phyloP scores from a whole-genome alignment of 2,888 invertebrate genomes.

The Galerucella pusilla region DNA sequence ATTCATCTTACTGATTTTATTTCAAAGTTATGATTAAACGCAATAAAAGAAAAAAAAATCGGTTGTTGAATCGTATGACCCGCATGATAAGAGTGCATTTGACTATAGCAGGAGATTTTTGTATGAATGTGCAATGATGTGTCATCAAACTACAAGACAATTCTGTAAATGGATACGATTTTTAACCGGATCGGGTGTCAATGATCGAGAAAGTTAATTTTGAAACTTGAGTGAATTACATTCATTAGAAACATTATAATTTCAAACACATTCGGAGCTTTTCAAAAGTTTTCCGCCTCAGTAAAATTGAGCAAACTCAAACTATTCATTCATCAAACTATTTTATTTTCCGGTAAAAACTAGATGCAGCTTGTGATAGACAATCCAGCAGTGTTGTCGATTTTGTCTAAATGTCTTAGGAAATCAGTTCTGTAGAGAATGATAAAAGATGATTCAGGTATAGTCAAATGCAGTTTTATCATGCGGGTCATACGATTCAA shows the following conservation, averaged over 20 bases:
- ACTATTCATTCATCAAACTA: constrained; percentile 8
- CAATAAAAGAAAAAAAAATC: too few species aligned
- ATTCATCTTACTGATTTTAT: too few species aligned
- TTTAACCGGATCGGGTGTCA: neutral
- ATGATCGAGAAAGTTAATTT: neutral
- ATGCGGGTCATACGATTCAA: too few species aligned
- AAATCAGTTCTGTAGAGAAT: too few species aligned
- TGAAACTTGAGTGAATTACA: neutral
- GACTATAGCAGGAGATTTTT: too few species aligned
- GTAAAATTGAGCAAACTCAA: constrained; percentile 5
- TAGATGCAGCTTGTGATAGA: neutral
- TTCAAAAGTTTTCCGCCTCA: constrained; percentile 1
- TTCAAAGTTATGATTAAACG: too few species aligned
- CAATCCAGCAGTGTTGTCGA: neutral
- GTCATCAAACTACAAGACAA: too few species aligned
- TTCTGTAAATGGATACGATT: neutral
- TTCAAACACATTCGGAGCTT: constrained; percentile 8
- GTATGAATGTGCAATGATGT: too few species aligned
- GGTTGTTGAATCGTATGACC: too few species aligned
- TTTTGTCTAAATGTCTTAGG: neutral
- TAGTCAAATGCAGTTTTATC: too few species aligned
- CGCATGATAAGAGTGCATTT: too few species aligned
- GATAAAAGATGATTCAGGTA: too few species aligned
- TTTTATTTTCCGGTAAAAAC: neutral
- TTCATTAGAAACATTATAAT: constrained; percentile 13